Evolutionary conservation across 2,113 vertebrate genomes (phyloP).

Genomic region (Pavo muticus): DNA sequence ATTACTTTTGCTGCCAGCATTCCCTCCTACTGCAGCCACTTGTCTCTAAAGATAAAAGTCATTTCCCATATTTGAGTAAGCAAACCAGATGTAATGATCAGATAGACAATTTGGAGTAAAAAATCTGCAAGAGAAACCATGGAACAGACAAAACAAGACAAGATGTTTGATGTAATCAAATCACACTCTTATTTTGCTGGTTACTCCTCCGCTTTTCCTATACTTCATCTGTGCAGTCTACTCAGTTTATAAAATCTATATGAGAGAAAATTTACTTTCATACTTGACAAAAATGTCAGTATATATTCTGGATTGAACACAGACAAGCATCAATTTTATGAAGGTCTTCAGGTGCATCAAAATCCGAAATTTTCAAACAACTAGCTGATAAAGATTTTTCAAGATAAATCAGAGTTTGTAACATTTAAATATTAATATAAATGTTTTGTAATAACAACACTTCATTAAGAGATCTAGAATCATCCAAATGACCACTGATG

Average conservation of each 20-base stretch:
- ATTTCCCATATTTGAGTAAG: neutral
- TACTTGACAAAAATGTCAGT: constrained; percentile 11
- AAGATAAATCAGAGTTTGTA: neutral
- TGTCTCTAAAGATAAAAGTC: neutral
- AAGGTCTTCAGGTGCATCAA: neutral
- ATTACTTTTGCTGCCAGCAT: neutral
- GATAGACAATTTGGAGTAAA: neutral
- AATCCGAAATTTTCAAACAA: neutral
- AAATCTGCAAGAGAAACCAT: neutral
- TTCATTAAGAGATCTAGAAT: neutral
- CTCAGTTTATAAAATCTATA: constrained; percentile 7
- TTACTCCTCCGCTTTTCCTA: neutral
- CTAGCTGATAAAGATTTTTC: neutral
- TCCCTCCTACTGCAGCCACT: neutral
- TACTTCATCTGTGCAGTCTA: neutral
- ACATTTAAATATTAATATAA: neutral
- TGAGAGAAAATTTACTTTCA: constrained; percentile 18
- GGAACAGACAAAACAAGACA: neutral
- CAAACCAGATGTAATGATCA: neutral
- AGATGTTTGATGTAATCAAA: neutral
- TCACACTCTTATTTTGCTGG: neutral
- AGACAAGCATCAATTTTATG: neutral
- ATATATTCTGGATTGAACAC: neutral
- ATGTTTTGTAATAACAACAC: neutral
- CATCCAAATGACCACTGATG: neutral